phyloP scores from a whole-genome alignment of 2,888 invertebrate genomes.

The Torymus tubicola region DNA sequence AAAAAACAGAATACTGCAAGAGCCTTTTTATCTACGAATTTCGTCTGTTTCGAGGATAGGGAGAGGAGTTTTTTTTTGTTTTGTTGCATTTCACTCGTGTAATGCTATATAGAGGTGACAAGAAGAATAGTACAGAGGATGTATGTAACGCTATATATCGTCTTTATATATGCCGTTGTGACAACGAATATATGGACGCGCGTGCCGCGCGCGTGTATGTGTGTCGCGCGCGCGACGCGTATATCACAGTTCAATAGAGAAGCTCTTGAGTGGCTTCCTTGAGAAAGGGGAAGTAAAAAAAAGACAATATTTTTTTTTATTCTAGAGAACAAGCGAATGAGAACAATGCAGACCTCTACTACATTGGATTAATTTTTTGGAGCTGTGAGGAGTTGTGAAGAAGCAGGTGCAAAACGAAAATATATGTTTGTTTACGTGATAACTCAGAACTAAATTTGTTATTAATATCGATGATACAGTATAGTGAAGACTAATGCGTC shows the following conservation, averaged over 20 bases:
- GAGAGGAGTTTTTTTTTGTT: slow-evolving; percentile 16
- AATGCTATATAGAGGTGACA: slow-evolving; percentile 49
- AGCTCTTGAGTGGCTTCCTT: slow-evolving; percentile 56
- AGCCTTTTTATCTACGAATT: slow-evolving; percentile 24
- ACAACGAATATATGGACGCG: slow-evolving; percentile 52
- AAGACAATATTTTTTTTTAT: slow-evolving; percentile 1
- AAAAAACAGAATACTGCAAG: slow-evolving; percentile 31
- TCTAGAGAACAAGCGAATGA: slow-evolving; percentile 5
- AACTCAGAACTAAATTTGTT: too few relatives aligned
- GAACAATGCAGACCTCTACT: not conserved
- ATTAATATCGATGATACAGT: too few relatives aligned
- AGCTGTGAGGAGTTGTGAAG: not conserved
- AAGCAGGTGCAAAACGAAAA: too few relatives aligned
- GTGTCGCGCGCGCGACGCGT: slow-evolving; percentile 60
- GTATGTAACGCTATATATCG: slow-evolving; percentile 20
- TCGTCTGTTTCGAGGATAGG: slow-evolving; percentile 1
- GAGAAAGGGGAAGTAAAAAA: slow-evolving; percentile 45
- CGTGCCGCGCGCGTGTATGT: slow-evolving; percentile 57
- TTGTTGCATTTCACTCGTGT: not conserved
- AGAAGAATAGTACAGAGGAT: slow-evolving; percentile 48
- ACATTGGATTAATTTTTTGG: not conserved
- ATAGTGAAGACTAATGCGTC: too few relatives aligned
- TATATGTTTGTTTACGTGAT: too few relatives aligned
- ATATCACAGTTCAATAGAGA: slow-evolving; percentile 69
- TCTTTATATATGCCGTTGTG: slow-evolving; percentile 16